Conservation (phyloP, 92 coral and sea anemone species). For the Epizoanthus scotinus region DNA sequence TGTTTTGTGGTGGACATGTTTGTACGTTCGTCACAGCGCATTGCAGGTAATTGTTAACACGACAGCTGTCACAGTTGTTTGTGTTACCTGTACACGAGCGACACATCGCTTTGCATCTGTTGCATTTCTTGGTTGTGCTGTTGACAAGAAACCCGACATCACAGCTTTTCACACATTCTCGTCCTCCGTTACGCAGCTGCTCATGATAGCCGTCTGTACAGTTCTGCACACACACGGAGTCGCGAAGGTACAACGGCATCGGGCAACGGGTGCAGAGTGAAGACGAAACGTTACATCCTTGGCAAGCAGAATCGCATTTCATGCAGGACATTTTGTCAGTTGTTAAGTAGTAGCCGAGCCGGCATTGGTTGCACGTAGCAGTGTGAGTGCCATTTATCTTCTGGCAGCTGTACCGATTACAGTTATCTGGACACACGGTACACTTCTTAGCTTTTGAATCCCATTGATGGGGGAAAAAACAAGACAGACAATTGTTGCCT, state of each 20-base stretch:
- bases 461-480: slow-evolving; percentile 19
- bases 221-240: background rate
- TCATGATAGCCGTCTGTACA: slow-evolving; percentile 13
- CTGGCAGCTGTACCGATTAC: background rate
- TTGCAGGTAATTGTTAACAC: background rate
- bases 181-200: background rate
- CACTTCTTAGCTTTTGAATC: background rate
- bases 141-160: slow-evolving; percentile 54
- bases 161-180: slow-evolving; percentile 63
- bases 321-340: slow-evolving; percentile 43
- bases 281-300: slow-evolving; percentile 42
- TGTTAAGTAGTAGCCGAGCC: slow-evolving; percentile 55
- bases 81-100: slow-evolving; percentile 52
- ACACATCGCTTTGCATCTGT: slow-evolving; percentile 50
- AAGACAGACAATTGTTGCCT: slow-evolving; percentile 59
- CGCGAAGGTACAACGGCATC: slow-evolving; percentile 17
- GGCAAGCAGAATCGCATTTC: slow-evolving; percentile 61
- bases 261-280: slow-evolving; percentile 54
- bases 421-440: slow-evolving; percentile 16
- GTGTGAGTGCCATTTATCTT: slow-evolving; percentile 11
- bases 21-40: background rate
- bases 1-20: background rate
- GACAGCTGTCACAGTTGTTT: slow-evolving; percentile 41
- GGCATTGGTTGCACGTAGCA: slow-evolving; percentile 30
- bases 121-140: slow-evolving; percentile 42